A percentile compares a stretch with the other conserved stretches of the same genome.
Evolutionary conservation across 64 coral and sea anemone genomes (phyloP).

Genomic region (Porites lutea): DNA sequence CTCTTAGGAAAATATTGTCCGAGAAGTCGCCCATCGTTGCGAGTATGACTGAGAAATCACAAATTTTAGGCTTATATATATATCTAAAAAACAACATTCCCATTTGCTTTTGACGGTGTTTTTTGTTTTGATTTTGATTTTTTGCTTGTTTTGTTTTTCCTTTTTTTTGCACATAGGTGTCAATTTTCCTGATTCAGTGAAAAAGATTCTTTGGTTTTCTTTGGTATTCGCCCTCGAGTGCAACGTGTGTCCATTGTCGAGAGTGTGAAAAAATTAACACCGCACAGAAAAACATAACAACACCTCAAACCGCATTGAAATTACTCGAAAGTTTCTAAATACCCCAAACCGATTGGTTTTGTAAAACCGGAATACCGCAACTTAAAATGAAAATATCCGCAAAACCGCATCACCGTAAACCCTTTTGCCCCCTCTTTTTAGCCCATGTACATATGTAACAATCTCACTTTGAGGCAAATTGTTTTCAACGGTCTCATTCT

Average conservation of each 20-base stretch:
- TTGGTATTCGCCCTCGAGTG: conserved; percentile 5
- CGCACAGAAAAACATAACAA: not conserved
- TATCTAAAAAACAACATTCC: conserved; percentile 4
- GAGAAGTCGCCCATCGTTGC: conserved; percentile 2
- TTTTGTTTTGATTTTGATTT: conserved; percentile 3
- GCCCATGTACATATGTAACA: not conserved
- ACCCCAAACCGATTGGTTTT: conserved; percentile 2
- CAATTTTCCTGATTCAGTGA: conserved; percentile 11
- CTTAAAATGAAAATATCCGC: not conserved
- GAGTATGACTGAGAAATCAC: conserved; percentile 3
- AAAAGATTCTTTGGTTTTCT: not conserved
- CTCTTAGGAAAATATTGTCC: conserved; percentile 8
- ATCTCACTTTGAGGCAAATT: conserved; percentile 12
- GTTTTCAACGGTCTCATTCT: not conserved
- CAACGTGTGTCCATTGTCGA: not conserved
- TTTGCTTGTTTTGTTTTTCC: not conserved
- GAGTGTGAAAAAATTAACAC: too few relatives aligned
- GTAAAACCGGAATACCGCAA: not conserved
- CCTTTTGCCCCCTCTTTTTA: not conserved
- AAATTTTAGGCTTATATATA: conserved; percentile 5
- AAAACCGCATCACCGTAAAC: not conserved
- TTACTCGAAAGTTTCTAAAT: conserved; percentile 5
- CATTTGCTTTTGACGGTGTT: not conserved
- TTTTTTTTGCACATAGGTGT: conserved; percentile 6
- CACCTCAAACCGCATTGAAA: not conserved